phyloP scores from a whole-genome alignment of 2,888 invertebrate genomes.

The Agapostemon virescens region DNA sequence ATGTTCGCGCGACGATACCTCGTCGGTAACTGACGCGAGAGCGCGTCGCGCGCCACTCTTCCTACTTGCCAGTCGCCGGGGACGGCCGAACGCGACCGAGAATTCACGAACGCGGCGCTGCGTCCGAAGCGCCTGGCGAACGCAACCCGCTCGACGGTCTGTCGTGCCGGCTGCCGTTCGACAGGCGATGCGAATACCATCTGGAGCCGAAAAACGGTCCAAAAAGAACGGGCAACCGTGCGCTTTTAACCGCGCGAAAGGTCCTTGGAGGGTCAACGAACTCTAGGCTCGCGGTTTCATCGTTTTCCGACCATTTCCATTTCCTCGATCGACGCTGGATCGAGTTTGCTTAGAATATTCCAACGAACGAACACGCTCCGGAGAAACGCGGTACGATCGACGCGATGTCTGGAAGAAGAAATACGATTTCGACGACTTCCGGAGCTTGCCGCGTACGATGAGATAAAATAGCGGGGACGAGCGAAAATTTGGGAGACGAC shows the following conservation, averaged over 20 bases:
- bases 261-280: rapidly evolving
- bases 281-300: too few relatives aligned
- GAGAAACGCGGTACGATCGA: too few relatives aligned
- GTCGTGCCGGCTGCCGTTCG: neutral
- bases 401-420: neutral
- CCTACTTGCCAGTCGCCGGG: constrained; percentile 25
- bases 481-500: constrained; percentile 5
- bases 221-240: neutral
- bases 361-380: too few relatives aligned
- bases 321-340: too few relatives aligned
- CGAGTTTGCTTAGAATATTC: neutral
- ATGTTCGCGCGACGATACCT: constrained; percentile 40
- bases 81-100: constrained; percentile 36
- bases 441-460: too few relatives aligned
- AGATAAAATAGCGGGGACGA: neutral
- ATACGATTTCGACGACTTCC: neutral
- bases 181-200: neutral
- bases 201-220: neutral
- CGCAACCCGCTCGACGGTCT: neutral
- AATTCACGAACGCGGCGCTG: constrained; percentile 21
- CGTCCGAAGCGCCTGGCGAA: neutral
- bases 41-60: constrained; percentile 48
- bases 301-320: too few relatives aligned
- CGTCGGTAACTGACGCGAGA: constrained; percentile 60
- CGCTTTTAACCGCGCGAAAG: neutral